phyloP scores from a whole-genome alignment of 2,888 invertebrate genomes.

The Synergus itoensis region DNA sequence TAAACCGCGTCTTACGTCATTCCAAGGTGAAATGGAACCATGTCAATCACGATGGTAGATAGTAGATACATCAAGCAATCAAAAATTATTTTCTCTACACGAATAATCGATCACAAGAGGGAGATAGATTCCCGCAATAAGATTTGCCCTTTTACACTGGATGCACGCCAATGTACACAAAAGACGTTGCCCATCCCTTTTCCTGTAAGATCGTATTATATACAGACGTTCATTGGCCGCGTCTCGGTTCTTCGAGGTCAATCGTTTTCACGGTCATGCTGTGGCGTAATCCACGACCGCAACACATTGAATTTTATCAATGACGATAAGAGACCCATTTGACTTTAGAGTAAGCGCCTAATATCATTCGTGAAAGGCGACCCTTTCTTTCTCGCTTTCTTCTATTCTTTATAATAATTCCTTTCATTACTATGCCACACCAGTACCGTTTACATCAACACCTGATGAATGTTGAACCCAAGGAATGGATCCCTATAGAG shows the following conservation, averaged over 20 bases:
- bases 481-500: conserved; percentile 30
- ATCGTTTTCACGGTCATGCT: conserved; percentile 59
- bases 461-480: conserved; percentile 37
- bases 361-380: conserved; percentile 10
- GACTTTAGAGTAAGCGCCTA: neutral
- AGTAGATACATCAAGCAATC: conserved; percentile 31
- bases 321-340: neutral
- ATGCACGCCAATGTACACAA: conserved; percentile 32
- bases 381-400: neutral
- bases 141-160: conserved; percentile 27
- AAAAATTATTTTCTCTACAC: conserved; percentile 29
- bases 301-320: conserved; percentile 1
- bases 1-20: conserved; percentile 10
- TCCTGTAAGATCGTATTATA: conserved; percentile 10
- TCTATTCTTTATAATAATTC: conserved; percentile 20
- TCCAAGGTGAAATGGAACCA: neutral
- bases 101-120: conserved; percentile 14
- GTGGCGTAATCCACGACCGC: conserved; percentile 49
- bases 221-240: neutral
- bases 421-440: conserved; percentile 21
- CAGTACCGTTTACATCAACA: conserved; percentile 23
- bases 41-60: conserved; percentile 30
- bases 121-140: conserved; percentile 25
- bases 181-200: conserved; percentile 38
- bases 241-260: conserved; percentile 19